phyloP scores from a whole-genome alignment of 2,797 vertebrate genomes.

The Crypturellus tataupa region DNA sequence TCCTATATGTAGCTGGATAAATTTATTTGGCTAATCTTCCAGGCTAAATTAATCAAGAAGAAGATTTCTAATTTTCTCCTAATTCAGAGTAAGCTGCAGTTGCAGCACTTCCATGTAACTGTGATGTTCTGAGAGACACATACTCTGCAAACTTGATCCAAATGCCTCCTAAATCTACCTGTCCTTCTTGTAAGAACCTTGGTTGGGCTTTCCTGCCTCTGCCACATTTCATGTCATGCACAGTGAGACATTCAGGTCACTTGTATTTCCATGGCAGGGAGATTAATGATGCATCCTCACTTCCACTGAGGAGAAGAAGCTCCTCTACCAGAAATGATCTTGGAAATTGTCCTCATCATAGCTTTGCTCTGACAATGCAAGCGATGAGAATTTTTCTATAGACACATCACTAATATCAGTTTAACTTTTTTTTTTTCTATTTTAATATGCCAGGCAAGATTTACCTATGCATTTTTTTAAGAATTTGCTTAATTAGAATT shows the following conservation, averaged over 20 bases:
- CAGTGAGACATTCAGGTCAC: neutral
- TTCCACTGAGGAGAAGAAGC: neutral
- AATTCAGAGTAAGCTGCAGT: neutral
- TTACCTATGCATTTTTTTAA: neutral
- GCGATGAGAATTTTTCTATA: neutral
- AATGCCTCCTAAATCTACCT: neutral
- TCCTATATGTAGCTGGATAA: neutral
- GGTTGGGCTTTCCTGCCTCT: neutral
- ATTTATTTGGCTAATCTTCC: neutral
- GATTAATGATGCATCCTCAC: neutral
- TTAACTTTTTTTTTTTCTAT: neutral
- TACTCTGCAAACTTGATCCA: neutral
- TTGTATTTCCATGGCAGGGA: neutral
- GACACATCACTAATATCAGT: neutral
- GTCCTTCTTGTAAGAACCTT: neutral
- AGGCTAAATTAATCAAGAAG: neutral
- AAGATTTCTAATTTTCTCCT: neutral
- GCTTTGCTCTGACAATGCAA: neutral
- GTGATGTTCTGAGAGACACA: neutral
- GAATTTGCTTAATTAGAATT: neutral
- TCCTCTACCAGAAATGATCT: neutral
- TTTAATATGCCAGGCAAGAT: neutral
- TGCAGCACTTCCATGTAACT: neutral
- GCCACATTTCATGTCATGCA: neutral
- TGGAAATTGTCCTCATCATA: neutral